A percentile compares a stretch with the other conserved stretches of the same genome.
Conservation (phyloP, 2,113 vertebrate species). For the Hymenochirus boettgeri region DNA sequence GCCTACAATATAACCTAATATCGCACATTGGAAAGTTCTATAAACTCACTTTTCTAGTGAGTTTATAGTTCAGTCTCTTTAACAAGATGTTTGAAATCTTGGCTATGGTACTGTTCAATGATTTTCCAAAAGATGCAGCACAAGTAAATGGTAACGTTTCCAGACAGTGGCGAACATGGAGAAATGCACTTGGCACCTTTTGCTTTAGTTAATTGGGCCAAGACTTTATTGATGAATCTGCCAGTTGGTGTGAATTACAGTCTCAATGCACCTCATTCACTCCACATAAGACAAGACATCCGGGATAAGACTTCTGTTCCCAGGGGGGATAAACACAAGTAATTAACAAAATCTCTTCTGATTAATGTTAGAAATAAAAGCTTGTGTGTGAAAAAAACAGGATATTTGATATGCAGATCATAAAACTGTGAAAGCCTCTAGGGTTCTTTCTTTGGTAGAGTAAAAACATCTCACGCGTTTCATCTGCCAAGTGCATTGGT, state of each 20-base stretch:
- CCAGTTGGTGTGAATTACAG: conserved; percentile 43
- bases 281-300: conserved; percentile 30
- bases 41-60: no score
- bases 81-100: not conserved
- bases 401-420: conserved; percentile 30
- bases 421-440: conserved; percentile 17
- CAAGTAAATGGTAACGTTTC: conserved; percentile 16
- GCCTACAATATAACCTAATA: no score
- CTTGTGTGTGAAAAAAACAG: conserved; percentile 16
- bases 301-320: conserved; percentile 36
- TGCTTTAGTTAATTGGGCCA: conserved; percentile 36
- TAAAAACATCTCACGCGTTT: no score
- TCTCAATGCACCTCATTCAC: conserved; percentile 34
- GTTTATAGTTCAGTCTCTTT: no score
- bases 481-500: no score
- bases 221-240: conserved; percentile 36
- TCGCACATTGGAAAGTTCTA: no score
- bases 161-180: conserved; percentile 31
- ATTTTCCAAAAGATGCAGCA: not conserved
- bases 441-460: no score
- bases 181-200: conserved; percentile 38
- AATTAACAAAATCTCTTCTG: conserved; percentile 23
- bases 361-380: conserved; percentile 30
- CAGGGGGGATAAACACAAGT: conserved; percentile 33
- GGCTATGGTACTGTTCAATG: no score